phyloP scores from a whole-genome alignment of 2,888 invertebrate species.

The Drosophila monieri region DNA sequence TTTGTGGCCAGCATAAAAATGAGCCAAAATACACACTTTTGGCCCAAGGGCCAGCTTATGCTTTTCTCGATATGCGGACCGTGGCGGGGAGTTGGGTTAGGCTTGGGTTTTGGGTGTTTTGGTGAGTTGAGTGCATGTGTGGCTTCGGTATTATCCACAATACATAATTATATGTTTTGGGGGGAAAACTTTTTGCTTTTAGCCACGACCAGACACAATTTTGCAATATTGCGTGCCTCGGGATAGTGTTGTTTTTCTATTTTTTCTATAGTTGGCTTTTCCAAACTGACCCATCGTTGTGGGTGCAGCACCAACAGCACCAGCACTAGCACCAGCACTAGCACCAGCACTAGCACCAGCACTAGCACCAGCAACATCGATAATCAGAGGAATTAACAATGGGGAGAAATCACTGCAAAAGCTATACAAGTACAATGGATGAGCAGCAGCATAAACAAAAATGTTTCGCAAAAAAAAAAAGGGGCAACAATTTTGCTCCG shows the following conservation, averaged over 20 bases:
- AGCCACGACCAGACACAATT: constrained; percentile 47
- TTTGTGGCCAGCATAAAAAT: constrained; percentile 72
- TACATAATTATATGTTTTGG: constrained; percentile 65
- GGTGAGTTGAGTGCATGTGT: constrained; percentile 25
- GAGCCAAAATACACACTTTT: constrained; percentile 61
- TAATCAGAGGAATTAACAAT: constrained; percentile 68
- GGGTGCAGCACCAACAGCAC: constrained; percentile 23
- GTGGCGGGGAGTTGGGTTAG: constrained; percentile 8
- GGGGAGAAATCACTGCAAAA: constrained; percentile 46
- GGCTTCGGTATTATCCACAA: constrained; percentile 34
- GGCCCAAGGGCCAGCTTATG: constrained; percentile 11
- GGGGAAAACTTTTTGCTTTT: constrained; percentile 39
- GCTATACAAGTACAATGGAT: constrained; percentile 64
- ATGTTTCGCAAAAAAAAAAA: constrained; percentile 38
- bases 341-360: not conserved
- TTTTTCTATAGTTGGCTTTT: not conserved
- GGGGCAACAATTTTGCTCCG: constrained; percentile 72
- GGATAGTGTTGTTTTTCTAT: constrained; percentile 1
- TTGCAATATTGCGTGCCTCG: constrained; percentile 27
- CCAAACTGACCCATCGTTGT: constrained; percentile 24
- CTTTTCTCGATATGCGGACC: not conserved
- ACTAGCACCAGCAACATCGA: constrained; percentile 12
- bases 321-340: not conserved
- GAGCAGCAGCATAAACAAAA: constrained; percentile 16
- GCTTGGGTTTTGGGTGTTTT: constrained; percentile 8